A percentile compares a stretch with the other conserved stretches of the same genome.
Evolutionary conservation across 2,797 vertebrate genomes (phyloP).

Genomic region (Myoxocephalus aenaeus): DNA sequence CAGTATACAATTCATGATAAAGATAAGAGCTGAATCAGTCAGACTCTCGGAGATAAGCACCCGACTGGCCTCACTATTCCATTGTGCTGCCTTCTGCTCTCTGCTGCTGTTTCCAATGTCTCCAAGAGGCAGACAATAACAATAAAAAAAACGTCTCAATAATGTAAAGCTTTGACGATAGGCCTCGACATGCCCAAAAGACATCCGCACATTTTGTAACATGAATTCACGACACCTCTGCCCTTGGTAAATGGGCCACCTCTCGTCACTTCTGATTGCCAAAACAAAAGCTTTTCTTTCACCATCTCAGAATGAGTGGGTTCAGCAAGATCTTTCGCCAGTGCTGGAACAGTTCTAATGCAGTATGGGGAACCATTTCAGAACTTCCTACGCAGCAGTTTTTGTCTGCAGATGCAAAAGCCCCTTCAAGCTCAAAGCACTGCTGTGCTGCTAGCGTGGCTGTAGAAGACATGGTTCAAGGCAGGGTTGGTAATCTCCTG

Average conservation of each 20-base stretch:
- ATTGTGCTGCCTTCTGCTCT: constrained; percentile 43
- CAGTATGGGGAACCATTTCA: neutral
- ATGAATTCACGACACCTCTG: neutral
- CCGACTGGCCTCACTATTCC: constrained; percentile 31
- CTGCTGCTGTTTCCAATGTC: constrained; percentile 41
- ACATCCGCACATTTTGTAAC: neutral
- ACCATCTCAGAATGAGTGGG: constrained; percentile 15
- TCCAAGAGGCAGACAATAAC: constrained; percentile 5
- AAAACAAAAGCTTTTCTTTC: constrained; percentile 13
- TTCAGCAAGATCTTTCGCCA: constrained; percentile 22
- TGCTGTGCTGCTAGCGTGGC: neutral
- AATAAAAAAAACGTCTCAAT: constrained; percentile 17
- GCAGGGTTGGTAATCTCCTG: neutral
- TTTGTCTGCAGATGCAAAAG: constrained; percentile 27
- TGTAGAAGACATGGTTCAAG: neutral
- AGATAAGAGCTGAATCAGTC: constrained; percentile 61
- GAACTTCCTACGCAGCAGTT: constrained; percentile 11
- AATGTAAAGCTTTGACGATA: constrained; percentile 30
- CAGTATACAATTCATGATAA: constrained; percentile 54
- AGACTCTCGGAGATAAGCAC: constrained; percentile 56
- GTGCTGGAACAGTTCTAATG: constrained; percentile 4
- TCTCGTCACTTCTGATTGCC: neutral
- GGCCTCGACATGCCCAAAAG: neutral
- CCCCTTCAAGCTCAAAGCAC: neutral
- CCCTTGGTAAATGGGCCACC: neutral